phyloP scores from a whole-genome alignment of 1,140 invertebrate genomes.

The Nebria ingens region DNA sequence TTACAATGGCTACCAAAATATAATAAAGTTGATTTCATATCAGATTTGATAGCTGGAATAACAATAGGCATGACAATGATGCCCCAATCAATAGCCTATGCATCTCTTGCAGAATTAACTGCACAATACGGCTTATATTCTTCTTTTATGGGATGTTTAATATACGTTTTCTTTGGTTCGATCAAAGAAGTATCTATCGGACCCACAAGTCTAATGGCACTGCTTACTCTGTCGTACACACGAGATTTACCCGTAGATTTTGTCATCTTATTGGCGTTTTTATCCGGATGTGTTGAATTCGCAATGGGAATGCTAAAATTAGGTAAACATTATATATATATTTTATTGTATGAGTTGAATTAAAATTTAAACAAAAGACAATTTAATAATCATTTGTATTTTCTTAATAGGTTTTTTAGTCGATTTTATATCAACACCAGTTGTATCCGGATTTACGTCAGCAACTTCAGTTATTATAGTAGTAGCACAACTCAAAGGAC shows the following conservation, averaged over 20 bases:
- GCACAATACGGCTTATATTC: constrained; percentile 52
- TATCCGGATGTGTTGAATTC: constrained; percentile 65
- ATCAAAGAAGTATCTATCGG: constrained; percentile 86
- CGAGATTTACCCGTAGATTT: constrained; percentile 58
- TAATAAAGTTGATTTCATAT: constrained; percentile 42
- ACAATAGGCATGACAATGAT: constrained; percentile 73
- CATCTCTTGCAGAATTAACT: constrained; percentile 59
- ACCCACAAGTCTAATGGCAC: constrained; percentile 75
- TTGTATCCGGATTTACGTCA: constrained; percentile 87
- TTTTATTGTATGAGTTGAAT: too few relatives aligned
- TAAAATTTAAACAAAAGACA: too few relatives aligned
- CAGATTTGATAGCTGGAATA: constrained; percentile 63
- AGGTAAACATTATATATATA: constrained; percentile 40
- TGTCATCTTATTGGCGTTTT: constrained; percentile 66
- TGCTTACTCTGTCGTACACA: constrained; percentile 66
- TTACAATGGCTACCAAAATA: constrained; percentile 54
- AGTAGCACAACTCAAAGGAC: constrained; percentile 74
- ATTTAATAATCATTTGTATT: too few relatives aligned
- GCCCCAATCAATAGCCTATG: constrained; percentile 77
- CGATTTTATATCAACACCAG: constrained; percentile 85
- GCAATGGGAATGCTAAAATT: constrained; percentile 66
- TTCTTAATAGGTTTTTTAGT: constrained; percentile 72
- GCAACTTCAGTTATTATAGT: constrained; percentile 87
- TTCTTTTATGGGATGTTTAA: constrained; percentile 55
- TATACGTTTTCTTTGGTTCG: constrained; percentile 82